These are phyloP conservation scores for Delia radicum DNA, from an alignment of 1,140 invertebrate genomes.

Conservation along the genomic window DNA sequence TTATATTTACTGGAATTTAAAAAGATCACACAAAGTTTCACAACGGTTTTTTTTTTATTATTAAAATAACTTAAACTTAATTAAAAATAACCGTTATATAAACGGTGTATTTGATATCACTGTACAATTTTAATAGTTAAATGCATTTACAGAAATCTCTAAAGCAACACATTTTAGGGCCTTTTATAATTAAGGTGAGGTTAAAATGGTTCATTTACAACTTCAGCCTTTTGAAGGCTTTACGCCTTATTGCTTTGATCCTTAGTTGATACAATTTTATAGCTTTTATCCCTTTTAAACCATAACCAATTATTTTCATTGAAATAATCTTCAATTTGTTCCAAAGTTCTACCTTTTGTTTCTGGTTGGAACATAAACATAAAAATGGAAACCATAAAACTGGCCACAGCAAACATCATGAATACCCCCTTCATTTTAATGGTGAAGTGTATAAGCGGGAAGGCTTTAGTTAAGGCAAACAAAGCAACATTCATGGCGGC, in stretches of 20 bases:
- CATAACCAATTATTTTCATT: constrained; percentile 66
- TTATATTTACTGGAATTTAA: not conserved
- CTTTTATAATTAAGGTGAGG: not conserved
- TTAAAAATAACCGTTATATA: not conserved
- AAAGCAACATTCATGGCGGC: constrained; percentile 66
- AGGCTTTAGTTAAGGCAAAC: constrained; percentile 74
- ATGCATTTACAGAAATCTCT: not conserved
- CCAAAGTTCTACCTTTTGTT: constrained; percentile 75
- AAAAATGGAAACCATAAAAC: constrained; percentile 66
- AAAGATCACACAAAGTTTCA: not conserved
- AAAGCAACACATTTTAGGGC: not conserved
- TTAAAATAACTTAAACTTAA: not conserved
- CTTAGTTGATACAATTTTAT: constrained; percentile 32
- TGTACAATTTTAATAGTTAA: not conserved
- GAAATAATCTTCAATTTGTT: constrained; percentile 80
- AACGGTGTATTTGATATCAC: not conserved
- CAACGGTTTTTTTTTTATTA: no score
- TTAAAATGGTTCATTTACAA: constrained; percentile 1
- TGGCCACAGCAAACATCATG: constrained; percentile 68
- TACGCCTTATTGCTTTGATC: constrained; percentile 8
- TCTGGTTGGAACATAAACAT: constrained; percentile 76
- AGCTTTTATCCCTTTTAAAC: constrained; percentile 54
- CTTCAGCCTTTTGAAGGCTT: not conserved
- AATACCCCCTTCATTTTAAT: constrained; percentile 68
- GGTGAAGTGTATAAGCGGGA: constrained; percentile 61